phyloP scores from a whole-genome alignment of 2,113 vertebrate genomes.

The Malurus elegans region DNA sequence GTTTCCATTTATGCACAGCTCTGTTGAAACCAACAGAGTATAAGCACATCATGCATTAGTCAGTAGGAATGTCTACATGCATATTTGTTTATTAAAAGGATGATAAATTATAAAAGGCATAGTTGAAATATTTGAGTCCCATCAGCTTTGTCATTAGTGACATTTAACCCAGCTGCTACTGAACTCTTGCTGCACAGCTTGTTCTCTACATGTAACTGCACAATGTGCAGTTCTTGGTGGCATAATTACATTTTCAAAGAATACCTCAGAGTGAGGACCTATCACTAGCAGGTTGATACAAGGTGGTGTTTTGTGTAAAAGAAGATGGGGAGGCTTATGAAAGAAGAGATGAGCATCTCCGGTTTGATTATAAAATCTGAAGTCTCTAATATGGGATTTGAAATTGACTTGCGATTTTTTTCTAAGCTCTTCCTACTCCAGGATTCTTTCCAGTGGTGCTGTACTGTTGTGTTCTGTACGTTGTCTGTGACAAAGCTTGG shows the following conservation, averaged over 20 bases:
- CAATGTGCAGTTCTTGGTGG: neutral
- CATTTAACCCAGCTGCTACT: neutral
- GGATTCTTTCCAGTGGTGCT: neutral
- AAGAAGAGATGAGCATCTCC: neutral
- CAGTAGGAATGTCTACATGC: neutral
- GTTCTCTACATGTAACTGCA: neutral
- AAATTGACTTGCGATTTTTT: neutral
- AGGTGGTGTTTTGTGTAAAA: neutral
- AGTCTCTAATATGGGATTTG: neutral
- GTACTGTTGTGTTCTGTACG: neutral
- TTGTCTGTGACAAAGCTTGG: neutral
- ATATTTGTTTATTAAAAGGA: neutral
- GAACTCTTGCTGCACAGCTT: neutral
- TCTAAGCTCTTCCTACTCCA: neutral
- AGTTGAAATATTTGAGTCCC: neutral
- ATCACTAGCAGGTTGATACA: neutral
- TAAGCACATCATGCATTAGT: neutral
- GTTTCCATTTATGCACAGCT: neutral
- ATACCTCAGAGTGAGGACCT: neutral
- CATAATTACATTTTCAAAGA: neutral
- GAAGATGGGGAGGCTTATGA: neutral
- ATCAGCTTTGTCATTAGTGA: neutral
- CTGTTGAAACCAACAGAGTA: neutral
- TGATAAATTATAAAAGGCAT: neutral
- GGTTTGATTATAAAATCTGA: neutral